Conservation (phyloP, 92 coral and sea anemone genomes). For the Porites evermanni region DNA sequence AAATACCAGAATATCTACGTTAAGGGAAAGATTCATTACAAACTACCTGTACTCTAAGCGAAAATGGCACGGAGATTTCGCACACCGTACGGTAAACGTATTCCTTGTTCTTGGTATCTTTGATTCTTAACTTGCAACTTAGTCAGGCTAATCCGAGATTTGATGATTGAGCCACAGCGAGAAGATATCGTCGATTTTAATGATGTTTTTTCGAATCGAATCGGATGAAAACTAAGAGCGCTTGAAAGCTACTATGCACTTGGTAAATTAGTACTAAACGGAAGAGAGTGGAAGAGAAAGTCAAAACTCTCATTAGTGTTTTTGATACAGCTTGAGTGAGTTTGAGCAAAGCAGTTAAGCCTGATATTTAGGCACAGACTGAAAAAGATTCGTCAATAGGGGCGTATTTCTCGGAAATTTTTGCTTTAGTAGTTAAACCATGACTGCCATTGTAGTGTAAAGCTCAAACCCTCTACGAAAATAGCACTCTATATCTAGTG, state of each 20-base stretch:
- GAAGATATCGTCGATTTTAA: no score
- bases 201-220: not conserved
- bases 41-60: not conserved
- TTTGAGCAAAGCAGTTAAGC: no score
- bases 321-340: not conserved
- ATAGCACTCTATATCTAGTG: no score
- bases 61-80: constrained; percentile 23
- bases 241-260: not conserved
- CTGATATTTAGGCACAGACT: no score
- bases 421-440: not conserved
- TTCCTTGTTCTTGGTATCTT: not conserved
- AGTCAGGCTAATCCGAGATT: no score
- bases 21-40: not conserved
- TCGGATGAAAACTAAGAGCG: not conserved
- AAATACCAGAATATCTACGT: constrained; percentile 10
- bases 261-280: no score
- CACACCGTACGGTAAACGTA: constrained; percentile 18
- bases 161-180: no score
- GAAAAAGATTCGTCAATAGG: no score
- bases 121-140: not conserved
- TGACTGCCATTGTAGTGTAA: not conserved
- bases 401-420: not conserved
- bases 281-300: not conserved
- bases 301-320: not conserved
- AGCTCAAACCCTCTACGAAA: no score